These are phyloP conservation scores for Lethocerus indicus DNA, from an alignment of 1,140 invertebrate species.

Conservation along the genomic window DNA sequence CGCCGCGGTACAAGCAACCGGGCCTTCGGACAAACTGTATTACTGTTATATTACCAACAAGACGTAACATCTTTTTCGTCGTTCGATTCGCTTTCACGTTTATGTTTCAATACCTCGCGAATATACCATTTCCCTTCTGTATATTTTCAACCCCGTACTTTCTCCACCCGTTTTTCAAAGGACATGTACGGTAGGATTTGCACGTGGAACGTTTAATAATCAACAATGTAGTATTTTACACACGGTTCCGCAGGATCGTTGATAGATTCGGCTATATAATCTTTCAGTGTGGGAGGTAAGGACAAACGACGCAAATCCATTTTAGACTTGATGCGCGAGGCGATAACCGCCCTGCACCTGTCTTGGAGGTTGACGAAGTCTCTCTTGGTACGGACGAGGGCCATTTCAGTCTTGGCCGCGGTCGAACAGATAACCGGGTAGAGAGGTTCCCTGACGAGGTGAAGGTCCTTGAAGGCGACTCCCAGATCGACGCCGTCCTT, in stretches of 20 bases:
- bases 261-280: constrained; percentile 30
- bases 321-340: constrained; percentile 25
- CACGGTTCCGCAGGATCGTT: constrained; percentile 6
- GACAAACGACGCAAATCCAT: constrained; percentile 27
- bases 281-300: constrained; percentile 25
- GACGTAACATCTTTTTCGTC: no score
- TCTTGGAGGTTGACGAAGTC: constrained; percentile 51
- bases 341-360: constrained; percentile 34
- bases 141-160: no score
- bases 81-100: no score
- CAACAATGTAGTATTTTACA: constrained; percentile 9
- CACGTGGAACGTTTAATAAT: no score
- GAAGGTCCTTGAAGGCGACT: constrained; percentile 33
- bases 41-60: no score
- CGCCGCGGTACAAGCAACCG: no score
- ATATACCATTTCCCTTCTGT: no score
- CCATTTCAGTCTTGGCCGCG: constrained; percentile 58
- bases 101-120: no score
- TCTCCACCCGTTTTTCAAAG: no score
- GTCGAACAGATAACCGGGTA: constrained; percentile 56
- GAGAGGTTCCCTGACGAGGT: constrained; percentile 35
- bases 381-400: constrained; percentile 31
- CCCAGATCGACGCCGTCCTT: constrained; percentile 46
- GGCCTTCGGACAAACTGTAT: no score
- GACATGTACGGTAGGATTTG: no score